Evolutionary conservation across 2,113 vertebrate species (phyloP).

Genomic region (Lagopus muta): DNA sequence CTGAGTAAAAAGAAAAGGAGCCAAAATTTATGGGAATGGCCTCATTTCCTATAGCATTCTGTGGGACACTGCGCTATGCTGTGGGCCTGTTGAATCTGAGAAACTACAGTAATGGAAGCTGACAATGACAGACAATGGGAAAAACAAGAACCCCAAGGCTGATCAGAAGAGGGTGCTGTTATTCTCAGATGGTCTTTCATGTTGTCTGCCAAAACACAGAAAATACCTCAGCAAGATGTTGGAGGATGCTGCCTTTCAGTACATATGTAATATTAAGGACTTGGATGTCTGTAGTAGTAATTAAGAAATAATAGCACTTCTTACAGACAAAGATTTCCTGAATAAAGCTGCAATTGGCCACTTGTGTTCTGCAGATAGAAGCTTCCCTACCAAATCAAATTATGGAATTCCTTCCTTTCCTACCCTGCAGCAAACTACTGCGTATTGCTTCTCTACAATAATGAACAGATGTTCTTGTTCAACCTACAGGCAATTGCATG

Average conservation of each 20-base stretch:
- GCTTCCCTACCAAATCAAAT: slow-evolving; percentile 42
- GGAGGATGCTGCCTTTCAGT: slow-evolving; percentile 10
- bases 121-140: slow-evolving; percentile 1
- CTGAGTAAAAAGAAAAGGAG: neutral
- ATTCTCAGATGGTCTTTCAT: slow-evolving; percentile 33
- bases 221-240: neutral
- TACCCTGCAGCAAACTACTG: slow-evolving; percentile 51
- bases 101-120: neutral
- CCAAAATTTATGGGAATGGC: neutral
- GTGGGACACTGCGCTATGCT: neutral
- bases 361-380: neutral
- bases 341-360: slow-evolving; percentile 46
- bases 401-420: slow-evolving; percentile 41
- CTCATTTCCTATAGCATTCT: neutral
- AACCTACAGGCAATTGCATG: slow-evolving; percentile 59
- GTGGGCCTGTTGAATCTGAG: neutral
- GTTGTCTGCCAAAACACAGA: neutral
- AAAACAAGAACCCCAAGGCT: neutral
- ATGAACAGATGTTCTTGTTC: slow-evolving; percentile 62
- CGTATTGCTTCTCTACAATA: slow-evolving; percentile 29
- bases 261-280: slow-evolving; percentile 35
- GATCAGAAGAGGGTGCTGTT: slow-evolving; percentile 60
- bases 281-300: slow-evolving; percentile 1
- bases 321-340: slow-evolving; percentile 42
- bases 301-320: slow-evolving; percentile 53